Conservation (phyloP, 1,140 invertebrate genomes). For the Bradysia coprophila region DNA sequence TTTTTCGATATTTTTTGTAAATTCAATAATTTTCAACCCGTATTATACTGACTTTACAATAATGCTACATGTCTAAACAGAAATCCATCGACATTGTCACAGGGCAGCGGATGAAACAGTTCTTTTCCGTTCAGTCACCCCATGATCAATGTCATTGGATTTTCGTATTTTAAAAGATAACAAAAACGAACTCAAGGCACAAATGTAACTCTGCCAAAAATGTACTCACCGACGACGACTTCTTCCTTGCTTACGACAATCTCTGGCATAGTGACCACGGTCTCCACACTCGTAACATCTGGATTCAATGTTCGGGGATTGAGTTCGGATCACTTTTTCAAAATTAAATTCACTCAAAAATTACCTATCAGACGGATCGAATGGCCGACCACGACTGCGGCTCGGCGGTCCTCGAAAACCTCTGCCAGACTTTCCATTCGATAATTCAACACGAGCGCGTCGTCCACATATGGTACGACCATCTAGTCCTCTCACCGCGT, state of each 20-base stretch:
- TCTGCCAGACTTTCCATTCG: slow-evolving; percentile 61
- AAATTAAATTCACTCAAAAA: not conserved
- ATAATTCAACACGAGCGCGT: slow-evolving; percentile 79
- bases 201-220: too few species aligned
- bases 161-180: too few species aligned
- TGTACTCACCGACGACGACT: slow-evolving; percentile 26
- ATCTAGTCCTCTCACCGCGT: slow-evolving; percentile 58
- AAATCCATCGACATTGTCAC: too few species aligned
- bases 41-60: too few species aligned
- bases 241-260: slow-evolving; percentile 48
- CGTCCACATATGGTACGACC: slow-evolving; percentile 71
- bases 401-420: slow-evolving; percentile 34
- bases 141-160: too few species aligned
- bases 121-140: too few species aligned
- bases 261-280: slow-evolving; percentile 77
- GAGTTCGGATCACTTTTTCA: not conserved
- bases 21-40: too few species aligned
- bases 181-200: too few species aligned
- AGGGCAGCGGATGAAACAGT: too few species aligned
- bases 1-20: too few species aligned
- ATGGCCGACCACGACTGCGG: slow-evolving; percentile 36
- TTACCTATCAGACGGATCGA: slow-evolving; percentile 45
- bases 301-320: slow-evolving; percentile 20
- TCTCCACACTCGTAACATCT: slow-evolving; percentile 88
- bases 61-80: too few species aligned